Base-by-base conservation (phyloP, 2,888 invertebrate genomes). In the Cotesia congregata region DNA sequence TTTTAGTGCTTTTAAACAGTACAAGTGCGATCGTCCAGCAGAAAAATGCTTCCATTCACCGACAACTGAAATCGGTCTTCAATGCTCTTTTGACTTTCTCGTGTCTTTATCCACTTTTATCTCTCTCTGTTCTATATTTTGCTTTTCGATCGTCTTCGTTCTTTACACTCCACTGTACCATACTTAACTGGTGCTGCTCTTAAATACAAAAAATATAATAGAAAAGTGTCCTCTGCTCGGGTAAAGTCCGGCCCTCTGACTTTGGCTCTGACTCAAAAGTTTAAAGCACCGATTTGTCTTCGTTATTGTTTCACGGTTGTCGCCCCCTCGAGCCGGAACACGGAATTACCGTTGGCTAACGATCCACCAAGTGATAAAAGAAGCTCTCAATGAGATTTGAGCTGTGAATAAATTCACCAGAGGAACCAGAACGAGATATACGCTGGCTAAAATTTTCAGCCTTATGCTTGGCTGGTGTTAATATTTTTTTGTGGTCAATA, bases 261-360 rank as follows among this genome's bases (percentile, higher is more conserved):
- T 79, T 79, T 80, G 77, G 80, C 77, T 77, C 71, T 7, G 62
- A 78, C 77, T 80, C 80, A 78, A 80, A 79, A 80, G 68, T 80
- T 80, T 77, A 62, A 71, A 78, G 76, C 75, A 77, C 75, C 76
- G 68, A 80, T 80, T 80, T 76, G 77, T 80, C 80, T 80, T 80
- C 76, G 78, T 80, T 80, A 80, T 80, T 80, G 80, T 78, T 80
- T 78, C 76, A 75, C 61, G 62, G 64, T 68, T 67, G 71, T 74
- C 67, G 70, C 67, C 62, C 12, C 68, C 61, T 67, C 61, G 39
- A 61, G 20, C 40, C 70, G 65, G 39, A 69, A 65, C 69, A 64
- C 61, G 65, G 72, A 72, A 80, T 77, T 78, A 80, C 68, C 72
- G 62, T 59, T 39, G 40, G 74, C 75, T 80, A 78, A 80, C 71